Base-by-base conservation (phyloP, 2,113 vertebrate species). In the Misgurnus anguillicaudatus region DNA sequence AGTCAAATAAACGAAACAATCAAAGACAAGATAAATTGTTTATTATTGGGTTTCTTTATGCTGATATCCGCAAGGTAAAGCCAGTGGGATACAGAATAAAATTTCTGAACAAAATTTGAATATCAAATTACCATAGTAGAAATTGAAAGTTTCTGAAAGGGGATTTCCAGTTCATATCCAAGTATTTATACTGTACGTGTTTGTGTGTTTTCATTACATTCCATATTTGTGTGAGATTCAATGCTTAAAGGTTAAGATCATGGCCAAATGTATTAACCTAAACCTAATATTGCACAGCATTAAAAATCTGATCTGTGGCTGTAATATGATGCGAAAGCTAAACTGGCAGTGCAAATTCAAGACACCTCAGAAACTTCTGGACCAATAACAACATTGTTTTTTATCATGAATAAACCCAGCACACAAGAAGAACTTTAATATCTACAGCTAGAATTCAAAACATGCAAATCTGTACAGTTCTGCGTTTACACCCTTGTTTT, bases 261-360 rank as follows among this genome's bases (percentile, higher is more conserved):
- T 11, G 9, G 17, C 72, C 14, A 6, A 45, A 73, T 60, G 1
- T 6, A 0, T 69, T 69, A n/a, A 21, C 31, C n/a, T 39, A 53
- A 57, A 80, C 38, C 39, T 66, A 72, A 60, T 70, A 81, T 67
- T 21, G 66, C 64, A 47, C 16, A 63, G 69, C 51, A 19, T 72
- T 58, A 42, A n/a, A 31, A 61, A 8, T 83, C 53, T 41, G 63
- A 77, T 80, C 73, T 80, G 67, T 75, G 57, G 47, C 36, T 45
- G 24, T 62, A 13, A 13, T 53, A 9, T 17, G 57, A 63, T 70
- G 51, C 45, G 45, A 47, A 41, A 47, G 21, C 48, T 62, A 75
- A 80, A 82, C 77, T 81, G 85, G 78, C 85, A 84, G 85, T 80
- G 73, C 82, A 80, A 80, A 84, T 74, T 62, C 51, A 62, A 83